Base-by-base conservation (phyloP, 1,140 invertebrate species). In the Dendrolimus kikuchii region DNA sequence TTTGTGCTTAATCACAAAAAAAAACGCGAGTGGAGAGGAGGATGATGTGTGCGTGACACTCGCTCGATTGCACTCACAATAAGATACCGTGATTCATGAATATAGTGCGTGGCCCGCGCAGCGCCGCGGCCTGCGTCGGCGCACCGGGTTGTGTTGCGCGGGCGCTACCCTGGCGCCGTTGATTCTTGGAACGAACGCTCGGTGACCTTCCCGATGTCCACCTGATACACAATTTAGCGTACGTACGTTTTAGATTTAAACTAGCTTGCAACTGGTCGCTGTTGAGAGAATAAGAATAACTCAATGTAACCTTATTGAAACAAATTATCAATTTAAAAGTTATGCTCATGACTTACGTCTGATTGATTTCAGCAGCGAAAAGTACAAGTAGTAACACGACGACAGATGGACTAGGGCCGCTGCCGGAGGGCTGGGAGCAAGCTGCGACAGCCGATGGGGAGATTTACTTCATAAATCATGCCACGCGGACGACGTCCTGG, bases 391-490 rank as follows among this genome's bases (percentile, higher is more conserved):
- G 72, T 82, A 83, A 67, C 63, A 77, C 79, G 63, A 65, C 79
- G 58, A 68, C 79, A 55, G 90, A 89, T 71, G 79, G 89, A 40
- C 81, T 96, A 71, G 95, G 94, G 46, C 92, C 95, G 52, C 89
- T 99, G 64, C 97, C 97, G 46, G 95, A 97, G 53, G 97, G 96
- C 60, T 99, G 97, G 97, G 97, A 99, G 84, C 95, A 98, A 87
- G 95, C 96, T 38, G 90, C 93, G 59, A 98, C 97, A 57, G 91
- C 93, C 48, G 96, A 98, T 80, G 97, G 97, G 60, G 96, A 99
- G 88, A 91, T 96, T 55, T 99, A 99, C 88, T 99, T 97, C 88
- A 99, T 99, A 83, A 98, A 99, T 88, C 98, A 99, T 87, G 93
- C 93, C 77, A 94, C 94, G 49, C 92, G 95, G 83, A 96, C 95